Base-by-base conservation (phyloP, 2,888 invertebrate genomes). In the Hemistola chrysoprasaria region DNA sequence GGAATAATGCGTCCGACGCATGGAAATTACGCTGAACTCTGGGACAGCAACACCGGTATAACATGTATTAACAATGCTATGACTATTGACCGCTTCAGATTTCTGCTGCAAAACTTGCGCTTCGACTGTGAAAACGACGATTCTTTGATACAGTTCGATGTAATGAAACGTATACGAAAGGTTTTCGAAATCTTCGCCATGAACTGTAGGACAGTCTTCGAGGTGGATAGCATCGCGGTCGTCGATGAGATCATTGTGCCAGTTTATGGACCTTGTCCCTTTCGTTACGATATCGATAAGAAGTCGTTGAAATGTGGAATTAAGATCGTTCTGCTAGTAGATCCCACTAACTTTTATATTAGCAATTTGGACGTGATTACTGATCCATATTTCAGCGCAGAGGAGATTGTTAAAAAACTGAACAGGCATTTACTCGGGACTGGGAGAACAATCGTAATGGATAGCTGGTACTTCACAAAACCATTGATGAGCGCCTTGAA, bases 231-330 rank as follows among this genome's bases (percentile, higher is more conserved):
- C 45, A 50, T 62, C 23, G 78, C 66, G 3, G 82, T 85, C 24
- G 65, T 88, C 52, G 89, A 88, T 69, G 88, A 89, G 63, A 69
- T 81, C 42, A 68, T 90, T 44, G 62, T 82, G 32, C 84, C 84
- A 24, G 75, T 84, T 53, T 75, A 74, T 47, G 86, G 88, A 10
- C 82, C 85, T 40, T 88, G 87, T 50, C 79, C 87, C 29, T 87
- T 87, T 56, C 68, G 81, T 47, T 86, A 81, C 57, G 60, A 71
- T n/a, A 77, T 84, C 43, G 65, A 73, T 53, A 82, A 71, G 47
- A 86, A 84, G 54, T 68, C 73, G 10, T 44, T 80, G 11, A 73
- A 74, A 55, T 59, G 59, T 39, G 90, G 90, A 3, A 70, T 90
- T 8, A 90, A 90, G 66, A 55, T 88, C 48, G 71, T 82, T 6